A percentile compares a stretch with the other conserved stretches of the same genome.
These are phyloP conservation scores for Tragelaphus buxtoni DNA, from an alignment of 2,113 vertebrate genomes.

Conservation along the genomic window DNA sequence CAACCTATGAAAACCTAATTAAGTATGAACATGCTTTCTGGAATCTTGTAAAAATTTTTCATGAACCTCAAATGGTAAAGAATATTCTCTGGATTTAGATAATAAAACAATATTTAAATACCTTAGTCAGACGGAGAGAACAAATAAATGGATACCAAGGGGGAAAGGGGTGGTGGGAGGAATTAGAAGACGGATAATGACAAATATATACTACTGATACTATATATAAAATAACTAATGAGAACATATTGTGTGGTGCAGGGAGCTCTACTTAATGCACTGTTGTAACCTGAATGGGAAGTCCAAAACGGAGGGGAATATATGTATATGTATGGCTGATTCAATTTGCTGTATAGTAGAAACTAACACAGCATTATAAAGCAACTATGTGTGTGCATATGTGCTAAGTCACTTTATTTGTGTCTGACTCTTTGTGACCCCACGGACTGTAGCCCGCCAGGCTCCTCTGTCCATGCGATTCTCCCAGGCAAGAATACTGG, in stretches of 20 bases:
- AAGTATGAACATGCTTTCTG: neutral
- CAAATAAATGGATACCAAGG: neutral
- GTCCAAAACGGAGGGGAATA: neutral
- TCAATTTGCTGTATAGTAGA: neutral
- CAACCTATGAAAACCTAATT: neutral
- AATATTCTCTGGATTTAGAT: neutral
- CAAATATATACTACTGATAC: neutral
- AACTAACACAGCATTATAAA: neutral
- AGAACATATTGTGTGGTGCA: neutral
- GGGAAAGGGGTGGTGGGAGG: neutral
- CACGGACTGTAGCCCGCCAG: neutral
- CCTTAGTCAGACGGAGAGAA: conserved; percentile 79
- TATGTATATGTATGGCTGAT: neutral
- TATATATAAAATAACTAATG: neutral
- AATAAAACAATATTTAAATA: conserved; percentile 67
- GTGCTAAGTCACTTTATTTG: neutral
- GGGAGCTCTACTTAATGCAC: neutral
- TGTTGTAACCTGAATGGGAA: neutral
- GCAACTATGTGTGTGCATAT: neutral
- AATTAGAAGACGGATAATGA: neutral
- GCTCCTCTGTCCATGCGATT: neutral
- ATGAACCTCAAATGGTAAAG: neutral
- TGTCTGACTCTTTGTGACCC: neutral
- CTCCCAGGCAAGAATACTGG: neutral
- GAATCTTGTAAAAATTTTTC: neutral